Evolutionary conservation across 1,140 invertebrate species (phyloP), one percentile per base, ranked within the genome.

Genomic region (Anastrepha obliqua): DNA sequence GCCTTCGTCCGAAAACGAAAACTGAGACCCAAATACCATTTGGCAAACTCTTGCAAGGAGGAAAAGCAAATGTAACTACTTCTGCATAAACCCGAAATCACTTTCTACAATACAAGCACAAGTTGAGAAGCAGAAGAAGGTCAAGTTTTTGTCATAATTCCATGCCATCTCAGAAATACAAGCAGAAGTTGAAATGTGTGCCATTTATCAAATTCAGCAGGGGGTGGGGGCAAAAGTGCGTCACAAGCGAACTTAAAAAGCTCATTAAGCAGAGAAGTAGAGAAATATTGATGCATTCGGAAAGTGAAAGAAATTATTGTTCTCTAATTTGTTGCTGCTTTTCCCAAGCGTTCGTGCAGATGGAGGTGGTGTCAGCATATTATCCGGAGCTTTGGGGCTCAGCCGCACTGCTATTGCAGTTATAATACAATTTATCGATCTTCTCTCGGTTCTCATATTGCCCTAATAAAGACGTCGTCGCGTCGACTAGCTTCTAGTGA

Each of bases 61-160:
- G 74, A 17, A 81, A 51, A n/a, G 47, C 74, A 55, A 81, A 55
- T 81, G 74, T 81, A 81, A 81, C 47, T 81, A 55, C 29, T 29
- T 29, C 29, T 29, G 29, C 29, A 29, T 55, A 81, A 81, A 81
- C n/a, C n/a, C 74, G 29, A 81, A 81, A n/a, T 81, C 47, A 55
- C 20, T 20, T 55, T 17, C 74, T 47, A 81, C 74, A 55, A 81
- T 9, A 81, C n/a, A 55, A 81, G 44, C 7, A 81, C n/a, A 55
- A 81, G 44, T 81, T 81, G 44, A 55, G 47, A 51, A 55, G 20
- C 74, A 8, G 20, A 81, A 55, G 8, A 8, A 81, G 74, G 47
- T 81, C 74, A 81, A 81, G 74, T 17, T 81, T 55, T 55, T 20
- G 51, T 47, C 74, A 81, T 81, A 81, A 81, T 81, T 81, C 47